Evolutionary conservation across 2,797 vertebrate species (phyloP), one percentile per base, ranked within the genome.

Genomic region (Clarias platycephalus): DNA sequence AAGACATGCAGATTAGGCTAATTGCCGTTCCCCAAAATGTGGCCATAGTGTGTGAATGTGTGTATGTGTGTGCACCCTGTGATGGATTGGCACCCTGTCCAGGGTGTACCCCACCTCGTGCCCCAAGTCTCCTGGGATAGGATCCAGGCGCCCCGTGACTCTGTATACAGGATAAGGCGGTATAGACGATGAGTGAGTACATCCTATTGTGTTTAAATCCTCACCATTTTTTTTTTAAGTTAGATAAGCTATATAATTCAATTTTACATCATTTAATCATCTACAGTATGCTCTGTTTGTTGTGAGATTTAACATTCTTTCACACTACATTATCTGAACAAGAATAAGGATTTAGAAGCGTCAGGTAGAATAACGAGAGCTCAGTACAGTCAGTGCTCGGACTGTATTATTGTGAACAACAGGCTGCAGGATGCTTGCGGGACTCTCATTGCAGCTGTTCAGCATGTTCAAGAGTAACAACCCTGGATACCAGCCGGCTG

Each of bases 321-420:
- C 16, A 26, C 10, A 60, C 20, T 60, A 24, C 10, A 2, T 49
- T 78, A 53, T 31, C 57, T 57, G 0, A 83, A 58, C 0, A 91
- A 98, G 97, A 96, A 97, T 84, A 96, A 97, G 85, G 97, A 99
- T 85, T 94, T 97, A 95, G 95, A 96, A 89, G 96, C 97, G 20
- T 89, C 91, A 0, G 96, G 95, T 16, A 93, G 92, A 84, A 95
- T 94, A 87, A 95, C 97, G 88, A 96, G 97, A 91, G 87, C 85
- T 10, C 96, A 96, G 86, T 97, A 96, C 92, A 94, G 94, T 62
- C 96, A 98, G 88, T 95, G 96, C 84, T 97, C 98, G 88, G 96
- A 98, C 91, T 90, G 93, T 0, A 88, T 95, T 83, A 93, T 98
- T 90, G 94, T 97, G 87, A 98, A 98, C 62, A 94, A 96, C 66